Percentiles rank a stretch among this genome's conserved stretches.
phyloP scores from a whole-genome alignment of 2,113 vertebrate species.

The Egretta garzetta region DNA sequence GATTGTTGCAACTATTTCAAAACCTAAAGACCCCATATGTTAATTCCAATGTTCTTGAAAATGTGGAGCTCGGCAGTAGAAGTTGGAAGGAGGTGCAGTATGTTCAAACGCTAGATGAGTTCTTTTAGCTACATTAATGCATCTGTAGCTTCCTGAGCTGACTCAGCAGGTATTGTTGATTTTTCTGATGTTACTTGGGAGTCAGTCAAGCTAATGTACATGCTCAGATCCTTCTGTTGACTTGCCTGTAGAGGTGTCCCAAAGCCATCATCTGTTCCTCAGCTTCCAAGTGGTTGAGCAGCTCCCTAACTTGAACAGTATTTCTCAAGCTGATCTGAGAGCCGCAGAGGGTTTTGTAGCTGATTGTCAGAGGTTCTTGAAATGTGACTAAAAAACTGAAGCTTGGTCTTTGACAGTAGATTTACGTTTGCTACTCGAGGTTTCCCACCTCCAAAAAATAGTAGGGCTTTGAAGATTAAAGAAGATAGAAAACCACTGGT shows the following conservation, averaged over 20 bases:
- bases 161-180: background rate
- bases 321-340: background rate
- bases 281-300: background rate
- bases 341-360: background rate
- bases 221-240: background rate
- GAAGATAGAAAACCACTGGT: background rate
- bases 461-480: background rate
- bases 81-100: background rate
- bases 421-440: background rate
- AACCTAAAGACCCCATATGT: background rate
- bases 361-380: background rate
- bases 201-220: rapidly evolving
- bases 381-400: background rate
- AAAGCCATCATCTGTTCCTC: background rate
- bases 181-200: background rate
- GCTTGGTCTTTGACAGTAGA: background rate
- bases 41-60: background rate
- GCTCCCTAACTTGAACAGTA: background rate
- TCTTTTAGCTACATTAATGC: background rate
- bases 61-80: background rate
- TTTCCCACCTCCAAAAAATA: background rate
- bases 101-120: background rate
- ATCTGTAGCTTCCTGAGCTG: background rate
- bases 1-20: background rate
- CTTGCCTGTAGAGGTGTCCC: background rate